Conservation (phyloP, 2,113 vertebrate genomes). For the Zosterops hypoxanthus region DNA sequence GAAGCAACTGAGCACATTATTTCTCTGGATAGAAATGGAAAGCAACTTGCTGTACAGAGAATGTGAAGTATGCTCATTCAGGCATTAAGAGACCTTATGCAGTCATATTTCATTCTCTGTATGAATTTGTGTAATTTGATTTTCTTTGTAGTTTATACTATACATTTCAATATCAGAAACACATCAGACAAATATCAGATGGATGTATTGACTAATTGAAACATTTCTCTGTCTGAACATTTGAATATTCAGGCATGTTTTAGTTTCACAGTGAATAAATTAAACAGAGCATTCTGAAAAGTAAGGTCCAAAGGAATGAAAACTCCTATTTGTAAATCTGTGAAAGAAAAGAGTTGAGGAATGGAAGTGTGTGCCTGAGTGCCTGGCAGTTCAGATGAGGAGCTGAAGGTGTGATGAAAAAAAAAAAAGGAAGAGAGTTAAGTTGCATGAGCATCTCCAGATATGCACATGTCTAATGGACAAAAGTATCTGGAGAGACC, state of each 20-base stretch:
- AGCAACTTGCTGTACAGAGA: slow-evolving; percentile 20
- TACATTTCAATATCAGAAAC: slow-evolving; percentile 34
- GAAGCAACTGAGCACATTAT: background rate
- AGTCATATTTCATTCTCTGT: slow-evolving; percentile 49
- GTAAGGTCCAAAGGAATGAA: background rate
- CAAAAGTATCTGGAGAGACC: background rate
- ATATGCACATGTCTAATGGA: background rate
- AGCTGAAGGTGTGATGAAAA: background rate
- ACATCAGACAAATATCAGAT: slow-evolving; percentile 10
- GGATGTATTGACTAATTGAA: slow-evolving; percentile 39
- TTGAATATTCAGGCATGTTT: background rate
- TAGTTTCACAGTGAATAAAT: background rate
- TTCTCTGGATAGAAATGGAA: slow-evolving; percentile 12
- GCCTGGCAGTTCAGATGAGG: background rate
- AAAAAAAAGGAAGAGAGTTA: background rate
- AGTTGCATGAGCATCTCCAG: background rate
- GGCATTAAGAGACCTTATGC: slow-evolving; percentile 49
- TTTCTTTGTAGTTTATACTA: slow-evolving; percentile 39
- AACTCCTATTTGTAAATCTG: background rate
- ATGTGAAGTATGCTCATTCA: slow-evolving; percentile 28
- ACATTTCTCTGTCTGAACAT: slow-evolving; percentile 6
- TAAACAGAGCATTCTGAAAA: slow-evolving; percentile 2
- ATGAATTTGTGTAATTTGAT: slow-evolving; percentile 40
- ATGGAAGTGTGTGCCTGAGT: background rate
- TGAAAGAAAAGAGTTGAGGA: background rate